A percentile compares a stretch with the other conserved stretches of the same genome.
Conservation (phyloP, 2,888 invertebrate genomes). For the Tridacna crocea region DNA sequence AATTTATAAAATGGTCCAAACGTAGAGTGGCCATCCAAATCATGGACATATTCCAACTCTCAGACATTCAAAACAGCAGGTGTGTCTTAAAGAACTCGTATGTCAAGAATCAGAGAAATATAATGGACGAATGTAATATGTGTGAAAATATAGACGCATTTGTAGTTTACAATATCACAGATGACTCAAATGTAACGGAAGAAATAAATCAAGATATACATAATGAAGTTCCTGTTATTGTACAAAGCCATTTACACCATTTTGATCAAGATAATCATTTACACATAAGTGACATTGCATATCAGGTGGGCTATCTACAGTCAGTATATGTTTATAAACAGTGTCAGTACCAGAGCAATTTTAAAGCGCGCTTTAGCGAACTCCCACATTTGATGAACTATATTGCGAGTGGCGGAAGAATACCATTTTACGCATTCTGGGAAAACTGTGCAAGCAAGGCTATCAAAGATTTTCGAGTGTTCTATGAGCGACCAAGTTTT, state of each 20-base stretch:
- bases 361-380: slow-evolving; percentile 1
- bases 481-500: slow-evolving; percentile 21
- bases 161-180: not conserved
- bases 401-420: not conserved
- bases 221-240: slow-evolving; percentile 2
- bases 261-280: not conserved
- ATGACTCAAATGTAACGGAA: not conserved
- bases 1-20: slow-evolving; percentile 16
- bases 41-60: not conserved
- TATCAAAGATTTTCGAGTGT: slow-evolving; percentile 8
- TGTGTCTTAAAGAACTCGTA: slow-evolving; percentile 18
- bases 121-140: slow-evolving; percentile 12
- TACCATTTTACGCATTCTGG: slow-evolving; percentile 22
- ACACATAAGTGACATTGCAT: not conserved
- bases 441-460: slow-evolving; percentile 27
- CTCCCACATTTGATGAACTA: slow-evolving; percentile 6
- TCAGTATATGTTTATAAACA: not conserved
- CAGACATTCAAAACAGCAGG: not conserved
- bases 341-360: slow-evolving; percentile 17
- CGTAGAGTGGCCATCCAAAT: slow-evolving; percentile 13
- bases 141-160: slow-evolving; percentile 8
- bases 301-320: not conserved
- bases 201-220: slow-evolving; percentile 3
- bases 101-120: not conserved
- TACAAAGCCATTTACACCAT: not conserved